Percentiles rank a stretch among this genome's conserved stretches.
Evolutionary conservation across 2,113 vertebrate species (phyloP).

Genomic region (Melanerpes aurifrons): DNA sequence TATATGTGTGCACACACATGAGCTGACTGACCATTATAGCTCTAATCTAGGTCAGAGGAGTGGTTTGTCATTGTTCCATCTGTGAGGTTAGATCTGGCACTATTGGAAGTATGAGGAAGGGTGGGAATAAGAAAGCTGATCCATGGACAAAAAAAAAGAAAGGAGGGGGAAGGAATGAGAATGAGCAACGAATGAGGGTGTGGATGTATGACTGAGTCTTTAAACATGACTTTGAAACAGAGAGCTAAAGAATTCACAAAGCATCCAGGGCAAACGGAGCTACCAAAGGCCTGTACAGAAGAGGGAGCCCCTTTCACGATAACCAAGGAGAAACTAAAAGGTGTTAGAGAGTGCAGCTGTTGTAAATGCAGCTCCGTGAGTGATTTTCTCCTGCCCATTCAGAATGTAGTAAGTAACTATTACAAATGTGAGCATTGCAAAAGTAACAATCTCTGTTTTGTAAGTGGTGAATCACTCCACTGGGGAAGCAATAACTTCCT

Average conservation of each 20-base stretch:
- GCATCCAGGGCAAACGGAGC: not conserved
- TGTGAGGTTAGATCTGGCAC: not conserved
- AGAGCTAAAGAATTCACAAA: slow-evolving; percentile 35
- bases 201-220: slow-evolving; percentile 44
- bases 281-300: slow-evolving; percentile 8
- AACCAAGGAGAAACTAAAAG: not conserved
- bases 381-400: not conserved
- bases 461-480: slow-evolving; percentile 40
- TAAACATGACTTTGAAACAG: slow-evolving; percentile 33
- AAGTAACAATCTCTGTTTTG: not conserved
- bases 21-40: not conserved
- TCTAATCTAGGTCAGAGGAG: not conserved
- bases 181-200: slow-evolving; percentile 16
- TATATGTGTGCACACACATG: not conserved
- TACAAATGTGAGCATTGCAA: not conserved
- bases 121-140: slow-evolving; percentile 48
- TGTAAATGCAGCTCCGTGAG: not conserved
- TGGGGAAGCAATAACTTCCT: slow-evolving; percentile 61
- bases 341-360: not conserved
- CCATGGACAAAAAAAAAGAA: not conserved
- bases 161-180: not conserved
- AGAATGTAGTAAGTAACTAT: not conserved
- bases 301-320: slow-evolving; percentile 50
- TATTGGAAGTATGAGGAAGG: not conserved
- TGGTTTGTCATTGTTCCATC: not conserved